phyloP scores from a whole-genome alignment of 2,797 vertebrate genomes.

The Dermochelys coriacea region DNA sequence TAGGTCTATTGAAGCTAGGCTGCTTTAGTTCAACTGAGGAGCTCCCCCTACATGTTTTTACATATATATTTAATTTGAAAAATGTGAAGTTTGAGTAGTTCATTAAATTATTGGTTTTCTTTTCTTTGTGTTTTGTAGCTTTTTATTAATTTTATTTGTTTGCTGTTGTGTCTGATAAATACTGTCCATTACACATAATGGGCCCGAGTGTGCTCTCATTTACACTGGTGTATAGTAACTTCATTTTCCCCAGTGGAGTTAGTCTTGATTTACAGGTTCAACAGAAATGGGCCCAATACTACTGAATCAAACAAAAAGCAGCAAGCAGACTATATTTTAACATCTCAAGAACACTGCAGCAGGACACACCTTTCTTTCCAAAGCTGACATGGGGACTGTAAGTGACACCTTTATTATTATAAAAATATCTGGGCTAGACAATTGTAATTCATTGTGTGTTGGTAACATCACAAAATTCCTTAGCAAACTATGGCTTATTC shows the following conservation, averaged over 20 bases:
- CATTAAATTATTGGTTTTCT: background rate
- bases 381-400: background rate
- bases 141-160: background rate
- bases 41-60: background rate
- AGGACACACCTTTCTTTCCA: background rate
- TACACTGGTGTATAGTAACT: background rate
- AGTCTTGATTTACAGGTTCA: background rate
- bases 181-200: background rate
- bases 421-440: background rate
- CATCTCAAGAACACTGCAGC: background rate
- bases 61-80: background rate
- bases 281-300: background rate
- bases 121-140: background rate
- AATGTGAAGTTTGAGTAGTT: background rate
- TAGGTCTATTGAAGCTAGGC: accelerated
- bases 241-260: background rate
- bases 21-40: background rate
- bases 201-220: background rate
- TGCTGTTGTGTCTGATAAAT: background rate
- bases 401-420: background rate
- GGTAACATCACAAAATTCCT: background rate
- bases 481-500: background rate
- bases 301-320: background rate
- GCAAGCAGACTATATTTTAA: background rate
- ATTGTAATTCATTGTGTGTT: background rate